Percentiles rank a stretch among this genome's conserved stretches.
Evolutionary conservation across 2,797 vertebrate species (phyloP).

Genomic region (Bradypodion pumilum): DNA sequence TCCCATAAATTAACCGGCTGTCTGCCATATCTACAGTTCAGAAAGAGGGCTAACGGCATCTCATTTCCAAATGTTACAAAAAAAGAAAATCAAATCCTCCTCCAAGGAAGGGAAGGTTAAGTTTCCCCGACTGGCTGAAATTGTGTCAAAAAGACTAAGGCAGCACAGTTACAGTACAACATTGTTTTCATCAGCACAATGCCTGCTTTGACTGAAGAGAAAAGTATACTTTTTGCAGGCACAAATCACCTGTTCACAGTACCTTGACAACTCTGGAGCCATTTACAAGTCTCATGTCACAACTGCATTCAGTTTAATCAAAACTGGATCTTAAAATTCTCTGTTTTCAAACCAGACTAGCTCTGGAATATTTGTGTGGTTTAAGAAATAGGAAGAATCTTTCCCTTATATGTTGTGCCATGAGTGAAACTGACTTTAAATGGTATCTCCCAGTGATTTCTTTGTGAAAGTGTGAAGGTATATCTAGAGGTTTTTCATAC

Average conservation of each 20-base stretch:
- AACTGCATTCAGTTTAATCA: background rate
- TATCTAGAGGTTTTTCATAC: background rate
- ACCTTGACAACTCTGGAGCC: background rate
- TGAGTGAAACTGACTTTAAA: background rate
- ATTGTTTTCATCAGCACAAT: background rate
- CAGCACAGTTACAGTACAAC: background rate
- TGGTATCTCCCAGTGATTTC: background rate
- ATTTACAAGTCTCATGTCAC: background rate
- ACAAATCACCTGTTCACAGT: background rate
- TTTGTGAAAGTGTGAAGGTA: background rate
- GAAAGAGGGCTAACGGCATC: slow-evolving; percentile 10
- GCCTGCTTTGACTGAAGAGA: background rate
- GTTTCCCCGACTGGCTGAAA: background rate
- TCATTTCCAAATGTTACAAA: slow-evolving; percentile 19
- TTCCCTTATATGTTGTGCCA: no score
- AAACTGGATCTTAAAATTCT: background rate
- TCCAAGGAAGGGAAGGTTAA: background rate
- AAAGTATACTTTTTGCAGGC: background rate
- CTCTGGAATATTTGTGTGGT: background rate
- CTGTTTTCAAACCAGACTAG: background rate
- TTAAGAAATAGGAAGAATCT: background rate
- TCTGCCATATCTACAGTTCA: slow-evolving; percentile 27
- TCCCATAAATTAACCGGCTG: slow-evolving; percentile 6
- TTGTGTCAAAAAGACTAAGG: background rate
- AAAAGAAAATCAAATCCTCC: slow-evolving; percentile 6